Evolutionary conservation across 2,888 invertebrate genomes (phyloP), one percentile per base, ranked within the genome.

Genomic region (Leptothorax acervorum): DNA sequence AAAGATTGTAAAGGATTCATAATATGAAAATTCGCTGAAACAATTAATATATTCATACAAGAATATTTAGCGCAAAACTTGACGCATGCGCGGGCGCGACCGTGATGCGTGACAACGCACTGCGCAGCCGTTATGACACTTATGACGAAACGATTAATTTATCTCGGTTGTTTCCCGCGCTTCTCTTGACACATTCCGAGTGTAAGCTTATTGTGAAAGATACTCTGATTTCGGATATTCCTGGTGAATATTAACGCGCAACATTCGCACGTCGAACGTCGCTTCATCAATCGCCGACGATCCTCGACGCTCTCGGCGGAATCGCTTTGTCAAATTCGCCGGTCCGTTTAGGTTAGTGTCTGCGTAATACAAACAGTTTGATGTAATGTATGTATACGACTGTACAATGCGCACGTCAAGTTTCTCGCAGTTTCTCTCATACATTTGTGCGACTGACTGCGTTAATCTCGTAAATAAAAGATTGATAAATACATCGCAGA

Each of bases 31-130:
- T 23, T 23, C 23, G 23, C 23, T 23, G 23, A 23, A 23, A 23
- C 23, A 23, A 23, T 23, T 23, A 23, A 23, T 23, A 23, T 23
- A 23, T 23, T 23, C 23, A 23, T 23, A 23, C 6, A 2, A 35
- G 35, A 35, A 35, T 5, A 35, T 35, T 35, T 48, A 11, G 11
- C 39, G 55, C 23, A 18, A 39, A 23, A 39, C 11, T 35, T 15
- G 11, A 12, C 51, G 68, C 68, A 78, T 55, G 68, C 65, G 75
- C 39, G 68, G 51, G 75, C 39, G 39, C 23, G 35, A 63, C 18
- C 8, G 55, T 35, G 9, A n/a, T 63, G 39, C 68, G 53, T 42
- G 18, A 55, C n/a, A 23, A n/a, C 15, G 23, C 15, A 42, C n/a
- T 18, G 57, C 48, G 18, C 45, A 75, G 5, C 8, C 28, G 15